phyloP scores from a whole-genome alignment of 2,888 invertebrate genomes.

The Sinohyriopsis cumingii region DNA sequence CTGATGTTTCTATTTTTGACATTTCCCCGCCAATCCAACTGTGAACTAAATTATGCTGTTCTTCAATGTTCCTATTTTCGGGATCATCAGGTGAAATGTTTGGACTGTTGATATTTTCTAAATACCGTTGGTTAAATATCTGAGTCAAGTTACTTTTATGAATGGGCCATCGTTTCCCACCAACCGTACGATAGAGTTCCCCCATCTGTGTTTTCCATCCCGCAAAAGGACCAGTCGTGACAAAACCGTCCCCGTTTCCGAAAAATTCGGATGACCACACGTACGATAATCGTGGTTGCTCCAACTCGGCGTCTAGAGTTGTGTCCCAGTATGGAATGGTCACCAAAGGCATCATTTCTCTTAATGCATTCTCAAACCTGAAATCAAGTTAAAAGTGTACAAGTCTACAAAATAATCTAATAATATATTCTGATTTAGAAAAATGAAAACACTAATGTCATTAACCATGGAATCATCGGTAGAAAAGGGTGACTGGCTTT shows the following conservation, averaged over 20 bases:
- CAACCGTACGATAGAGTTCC: conserved; percentile 34
- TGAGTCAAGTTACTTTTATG: conserved; percentile 37
- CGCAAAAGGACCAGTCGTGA: conserved; percentile 45
- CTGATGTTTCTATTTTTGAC: conserved; percentile 53
- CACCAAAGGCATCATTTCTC: conserved; percentile 46
- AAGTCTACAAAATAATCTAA: background rate
- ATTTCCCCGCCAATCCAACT: conserved; percentile 57
- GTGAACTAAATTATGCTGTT: conserved; percentile 56
- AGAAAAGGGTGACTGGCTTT: too few relatives aligned
- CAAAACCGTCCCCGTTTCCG: conserved; percentile 50
- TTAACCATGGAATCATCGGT: too few relatives aligned
- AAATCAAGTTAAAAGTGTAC: conserved; percentile 1
- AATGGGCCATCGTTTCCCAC: conserved; percentile 37
- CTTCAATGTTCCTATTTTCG: conserved; percentile 43
- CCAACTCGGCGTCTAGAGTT: conserved; percentile 48
- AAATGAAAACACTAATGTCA: too few relatives aligned
- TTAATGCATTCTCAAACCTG: conserved; percentile 59
- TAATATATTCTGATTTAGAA: background rate
- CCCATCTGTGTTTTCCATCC: conserved; percentile 30
- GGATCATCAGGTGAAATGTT: conserved; percentile 38
- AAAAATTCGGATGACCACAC: conserved; percentile 52
- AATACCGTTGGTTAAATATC: conserved; percentile 31
- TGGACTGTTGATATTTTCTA: conserved; percentile 46
- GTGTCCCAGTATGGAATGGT: conserved; percentile 62
- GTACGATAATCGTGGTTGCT: conserved; percentile 39